Evolutionary conservation across 2,113 vertebrate genomes (phyloP).

Genomic region (Sminthopsis crassicaudata): DNA sequence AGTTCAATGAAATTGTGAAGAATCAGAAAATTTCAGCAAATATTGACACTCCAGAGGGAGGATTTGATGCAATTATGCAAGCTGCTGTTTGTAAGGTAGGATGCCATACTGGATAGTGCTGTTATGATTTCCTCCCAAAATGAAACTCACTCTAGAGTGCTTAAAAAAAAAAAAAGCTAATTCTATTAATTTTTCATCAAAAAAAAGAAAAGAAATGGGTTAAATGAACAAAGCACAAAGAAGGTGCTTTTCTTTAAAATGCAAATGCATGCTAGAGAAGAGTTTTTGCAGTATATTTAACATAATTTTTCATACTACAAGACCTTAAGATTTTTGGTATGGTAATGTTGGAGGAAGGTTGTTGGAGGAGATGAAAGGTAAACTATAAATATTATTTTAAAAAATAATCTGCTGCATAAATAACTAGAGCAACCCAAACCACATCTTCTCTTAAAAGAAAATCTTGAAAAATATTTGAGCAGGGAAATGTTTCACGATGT

Average conservation of each 20-base stretch:
- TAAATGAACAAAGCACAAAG: background rate
- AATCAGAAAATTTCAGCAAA: slow-evolving; percentile 93
- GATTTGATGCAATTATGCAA: slow-evolving; percentile 98
- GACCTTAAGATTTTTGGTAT: background rate
- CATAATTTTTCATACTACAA: background rate
- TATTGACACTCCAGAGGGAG: slow-evolving; percentile 92
- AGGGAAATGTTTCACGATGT: slow-evolving; percentile 36
- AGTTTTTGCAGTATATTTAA: background rate
- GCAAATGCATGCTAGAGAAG: background rate
- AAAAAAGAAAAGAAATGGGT: background rate
- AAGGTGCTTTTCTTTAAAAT: background rate
- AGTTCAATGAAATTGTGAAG: slow-evolving; percentile 94
- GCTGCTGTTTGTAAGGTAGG: slow-evolving; percentile 96
- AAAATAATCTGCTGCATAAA: slow-evolving; percentile 57
- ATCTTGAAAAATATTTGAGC: slow-evolving; percentile 55
- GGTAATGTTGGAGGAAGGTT: background rate
- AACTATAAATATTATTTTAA: slow-evolving; percentile 5
- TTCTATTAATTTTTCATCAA: background rate
- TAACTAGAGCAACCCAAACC: slow-evolving; percentile 24
- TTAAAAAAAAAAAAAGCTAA: background rate
- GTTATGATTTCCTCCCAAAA: background rate
- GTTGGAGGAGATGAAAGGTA: slow-evolving; percentile 1
- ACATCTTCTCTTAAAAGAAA: slow-evolving; percentile 50
- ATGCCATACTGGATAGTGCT: slow-evolving; percentile 8
- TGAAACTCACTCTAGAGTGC: background rate